Conservation (phyloP, 1,140 invertebrate species). For the Eubasilissa regina region DNA sequence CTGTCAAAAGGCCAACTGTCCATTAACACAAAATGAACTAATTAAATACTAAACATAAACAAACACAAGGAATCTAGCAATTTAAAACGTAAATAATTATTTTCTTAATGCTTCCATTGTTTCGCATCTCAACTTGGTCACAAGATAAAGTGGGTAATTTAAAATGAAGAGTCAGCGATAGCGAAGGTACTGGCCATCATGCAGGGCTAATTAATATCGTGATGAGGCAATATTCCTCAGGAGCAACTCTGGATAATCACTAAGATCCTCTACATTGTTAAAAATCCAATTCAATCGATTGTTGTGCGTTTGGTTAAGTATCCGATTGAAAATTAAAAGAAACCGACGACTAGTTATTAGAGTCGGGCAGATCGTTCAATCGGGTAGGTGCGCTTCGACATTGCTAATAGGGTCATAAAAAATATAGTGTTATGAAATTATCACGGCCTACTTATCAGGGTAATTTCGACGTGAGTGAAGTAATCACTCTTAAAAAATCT, state of each 20-base stretch:
- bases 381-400: too few species aligned
- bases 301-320: too few species aligned
- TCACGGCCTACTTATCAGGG: too few species aligned
- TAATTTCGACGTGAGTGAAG: too few species aligned
- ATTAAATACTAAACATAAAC: background rate
- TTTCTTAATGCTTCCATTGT: slow-evolving; percentile 44
- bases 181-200: background rate
- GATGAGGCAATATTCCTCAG: slow-evolving; percentile 20
- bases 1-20: slow-evolving; percentile 13
- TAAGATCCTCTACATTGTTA: background rate
- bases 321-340: too few species aligned
- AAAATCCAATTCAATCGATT: too few species aligned
- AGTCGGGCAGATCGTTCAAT: too few species aligned
- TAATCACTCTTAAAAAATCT: too few species aligned
- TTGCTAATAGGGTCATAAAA: too few species aligned
- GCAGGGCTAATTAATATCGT: slow-evolving; percentile 32
- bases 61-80: slow-evolving; percentile 23
- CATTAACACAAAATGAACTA: slow-evolving; percentile 12
- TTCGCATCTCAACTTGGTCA: slow-evolving; percentile 2
- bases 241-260: background rate
- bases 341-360: too few species aligned
- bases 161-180: slow-evolving; percentile 38
- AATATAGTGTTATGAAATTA: too few species aligned
- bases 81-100: slow-evolving; percentile 43
- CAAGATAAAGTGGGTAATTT: slow-evolving; percentile 35